Conservation (phyloP, 2,797 vertebrate genomes). For the Sebastiscus tertius region DNA sequence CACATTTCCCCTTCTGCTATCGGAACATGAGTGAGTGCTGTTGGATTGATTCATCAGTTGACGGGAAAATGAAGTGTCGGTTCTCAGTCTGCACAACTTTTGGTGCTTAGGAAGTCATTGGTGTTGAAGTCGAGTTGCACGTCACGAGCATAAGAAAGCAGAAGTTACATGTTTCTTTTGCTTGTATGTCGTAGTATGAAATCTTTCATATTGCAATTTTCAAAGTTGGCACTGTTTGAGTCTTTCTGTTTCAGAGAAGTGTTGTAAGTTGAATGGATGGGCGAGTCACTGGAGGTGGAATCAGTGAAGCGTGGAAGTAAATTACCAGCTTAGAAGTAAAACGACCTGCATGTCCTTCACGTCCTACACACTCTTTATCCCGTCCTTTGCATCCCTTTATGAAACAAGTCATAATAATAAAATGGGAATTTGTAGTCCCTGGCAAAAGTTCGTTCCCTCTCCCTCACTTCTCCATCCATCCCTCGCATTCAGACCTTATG, state of each 20-base stretch:
- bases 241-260: not conserved
- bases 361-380: conserved; percentile 13
- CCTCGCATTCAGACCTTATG: not conserved
- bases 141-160: not conserved
- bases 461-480: not conserved
- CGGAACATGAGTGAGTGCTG: not conserved
- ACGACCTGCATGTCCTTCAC: conserved; percentile 17
- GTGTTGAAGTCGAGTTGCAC: too few relatives aligned
- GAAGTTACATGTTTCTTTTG: not conserved
- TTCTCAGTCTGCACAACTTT: not conserved
- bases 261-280: conserved; percentile 13
- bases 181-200: not conserved
- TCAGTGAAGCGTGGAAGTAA: conserved; percentile 22
- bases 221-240: not conserved
- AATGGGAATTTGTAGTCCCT: conserved; percentile 23
- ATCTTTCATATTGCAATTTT: not conserved
- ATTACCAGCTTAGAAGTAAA: conserved; percentile 11
- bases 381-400: conserved; percentile 1
- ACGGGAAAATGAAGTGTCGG: not conserved
- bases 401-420: conserved; percentile 14
- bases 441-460: not conserved
- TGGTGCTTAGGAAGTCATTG: not conserved
- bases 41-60: not conserved
- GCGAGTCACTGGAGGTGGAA: conserved; percentile 17
- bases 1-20: not conserved